These are phyloP conservation scores for Diadegma fenestrale DNA, from an alignment of 2,888 invertebrate genomes.

Conservation along the genomic window DNA sequence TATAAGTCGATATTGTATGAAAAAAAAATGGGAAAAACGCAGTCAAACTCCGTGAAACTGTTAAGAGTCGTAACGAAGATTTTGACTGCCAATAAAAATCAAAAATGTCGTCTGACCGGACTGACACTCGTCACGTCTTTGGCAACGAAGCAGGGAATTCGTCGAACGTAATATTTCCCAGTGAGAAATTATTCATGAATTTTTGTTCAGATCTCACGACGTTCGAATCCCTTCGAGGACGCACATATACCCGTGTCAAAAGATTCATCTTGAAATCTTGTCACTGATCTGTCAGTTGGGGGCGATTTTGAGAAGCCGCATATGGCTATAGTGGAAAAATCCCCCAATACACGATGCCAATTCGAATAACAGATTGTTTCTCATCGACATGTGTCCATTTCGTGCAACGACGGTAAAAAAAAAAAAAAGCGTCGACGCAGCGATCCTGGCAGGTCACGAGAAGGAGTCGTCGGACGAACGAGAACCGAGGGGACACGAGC, in stretches of 20 bases:
- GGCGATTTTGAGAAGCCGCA: conserved; percentile 15
- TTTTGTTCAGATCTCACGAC: background rate
- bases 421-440: background rate
- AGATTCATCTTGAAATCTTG: background rate
- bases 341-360: background rate
- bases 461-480: conserved; percentile 19
- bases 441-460: conserved; percentile 20
- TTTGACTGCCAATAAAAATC: conserved; percentile 8
- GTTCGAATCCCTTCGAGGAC: conserved; percentile 3
- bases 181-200: conserved; percentile 27
- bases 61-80: background rate
- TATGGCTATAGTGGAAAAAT: conserved; percentile 6
- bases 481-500: conserved; percentile 24
- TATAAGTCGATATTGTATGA: background rate
- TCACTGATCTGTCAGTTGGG: conserved; percentile 14
- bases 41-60: background rate
- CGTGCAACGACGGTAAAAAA: conserved; percentile 22
- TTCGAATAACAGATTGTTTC: conserved; percentile 56
- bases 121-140: background rate
- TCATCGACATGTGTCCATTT: conserved; percentile 22
- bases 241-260: conserved; percentile 14
- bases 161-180: background rate
- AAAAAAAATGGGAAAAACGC: background rate
- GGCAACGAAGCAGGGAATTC: background rate
- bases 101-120: conserved; percentile 10